Evolutionary conservation across 2,113 vertebrate genomes (phyloP), one percentile per base, ranked within the genome.

Genomic region (Larimichthys crocea): DNA sequence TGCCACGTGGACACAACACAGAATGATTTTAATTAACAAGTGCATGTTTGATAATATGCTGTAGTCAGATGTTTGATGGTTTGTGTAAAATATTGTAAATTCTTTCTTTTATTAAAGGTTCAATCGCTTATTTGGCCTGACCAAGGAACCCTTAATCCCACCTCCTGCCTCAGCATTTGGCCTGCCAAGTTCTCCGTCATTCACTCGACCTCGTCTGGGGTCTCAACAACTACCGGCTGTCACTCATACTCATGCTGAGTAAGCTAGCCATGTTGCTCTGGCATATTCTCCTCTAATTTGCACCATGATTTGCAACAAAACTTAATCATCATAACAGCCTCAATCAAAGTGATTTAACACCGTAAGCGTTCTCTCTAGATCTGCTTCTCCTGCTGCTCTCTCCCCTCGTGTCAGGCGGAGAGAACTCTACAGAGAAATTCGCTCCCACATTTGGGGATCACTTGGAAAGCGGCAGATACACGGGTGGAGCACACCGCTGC

Each of bases 381-480:
- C 87, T 40, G 73, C 70, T 24, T 86, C 83, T 59, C 85, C 90
- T 65, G 78, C 91, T 71, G 76, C 87, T 70, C 31, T 89, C 16
- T 95, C 96, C 20, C 93, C 94, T 10, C 93, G 94, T 31, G 84
- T 93, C 82, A 94, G 95, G 79, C 95, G 90, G 67, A 91, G 86
- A 72, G 95, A 96, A 78, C 74, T 95, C 69, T 97, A 97, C 88
- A 84, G 91, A n/a, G 95, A 96, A 49, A 95, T 97, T 26, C 95
- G 95, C 35, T 85, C 94, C 5, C 94, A 96, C 61, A 91, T 97
- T 84, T 97, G 96, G 96, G 92, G 72, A 68, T 87, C 80, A 31
- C 93, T 96, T 65, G 95, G 95, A 20, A 96, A 94, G 76, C 88
- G 86, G 1, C 96, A 96, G 74, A 63, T 96, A n/a, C 91, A 96